phyloP scores from a whole-genome alignment of 2,797 vertebrate species.

The Danionella dracula region DNA sequence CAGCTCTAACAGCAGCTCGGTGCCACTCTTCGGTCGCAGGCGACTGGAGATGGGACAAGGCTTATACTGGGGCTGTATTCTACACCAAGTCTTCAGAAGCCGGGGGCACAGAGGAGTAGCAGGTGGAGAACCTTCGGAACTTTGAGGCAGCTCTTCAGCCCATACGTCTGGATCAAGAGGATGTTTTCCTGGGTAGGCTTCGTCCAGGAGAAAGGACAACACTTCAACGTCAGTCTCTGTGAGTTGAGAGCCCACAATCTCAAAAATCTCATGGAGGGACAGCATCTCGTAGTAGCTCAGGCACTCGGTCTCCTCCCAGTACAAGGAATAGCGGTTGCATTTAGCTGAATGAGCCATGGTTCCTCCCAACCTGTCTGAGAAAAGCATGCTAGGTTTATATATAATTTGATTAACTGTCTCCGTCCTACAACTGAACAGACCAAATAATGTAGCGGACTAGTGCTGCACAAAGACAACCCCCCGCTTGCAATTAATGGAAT shows the following conservation, averaged over 20 bases:
- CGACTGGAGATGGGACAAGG: slow-evolving; percentile 40
- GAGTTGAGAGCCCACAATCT: slow-evolving; percentile 84
- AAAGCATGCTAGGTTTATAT: no score
- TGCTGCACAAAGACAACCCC: no score
- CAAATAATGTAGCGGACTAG: no score
- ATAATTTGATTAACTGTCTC: no score
- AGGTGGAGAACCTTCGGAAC: slow-evolving; percentile 33
- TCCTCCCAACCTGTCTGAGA: slow-evolving; percentile 1
- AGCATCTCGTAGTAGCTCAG: slow-evolving; percentile 84
- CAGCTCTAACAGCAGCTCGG: slow-evolving; percentile 78
- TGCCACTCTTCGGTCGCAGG: slow-evolving; percentile 69
- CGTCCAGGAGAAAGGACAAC: slow-evolving; percentile 81
- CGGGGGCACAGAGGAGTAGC: slow-evolving; percentile 52
- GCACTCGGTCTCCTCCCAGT: slow-evolving; percentile 86
- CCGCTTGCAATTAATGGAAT: no score
- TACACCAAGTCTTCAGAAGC: slow-evolving; percentile 66
- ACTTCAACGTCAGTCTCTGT: slow-evolving; percentile 79
- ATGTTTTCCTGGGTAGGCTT: slow-evolving; percentile 66
- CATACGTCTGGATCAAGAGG: slow-evolving; percentile 72
- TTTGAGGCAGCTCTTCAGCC: slow-evolving; percentile 56
- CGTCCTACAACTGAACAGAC: no score
- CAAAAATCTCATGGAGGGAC: slow-evolving; percentile 83
- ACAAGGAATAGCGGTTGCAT: slow-evolving; percentile 54
- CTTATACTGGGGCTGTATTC: slow-evolving; percentile 44
- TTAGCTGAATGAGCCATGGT: slow-evolving; percentile 60